Conservation (phyloP, 1,140 invertebrate genomes). For the Drosophila repletoides region DNA sequence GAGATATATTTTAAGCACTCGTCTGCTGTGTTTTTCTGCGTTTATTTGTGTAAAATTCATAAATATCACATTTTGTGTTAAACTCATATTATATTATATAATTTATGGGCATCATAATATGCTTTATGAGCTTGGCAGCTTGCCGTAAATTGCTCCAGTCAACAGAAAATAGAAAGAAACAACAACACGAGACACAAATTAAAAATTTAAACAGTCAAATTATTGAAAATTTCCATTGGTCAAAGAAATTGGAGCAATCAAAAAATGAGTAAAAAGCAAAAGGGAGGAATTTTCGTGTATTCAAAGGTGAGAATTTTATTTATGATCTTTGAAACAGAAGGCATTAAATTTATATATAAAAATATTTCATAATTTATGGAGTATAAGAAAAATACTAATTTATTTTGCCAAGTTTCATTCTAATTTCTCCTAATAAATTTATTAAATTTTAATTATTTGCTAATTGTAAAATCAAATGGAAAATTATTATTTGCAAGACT, state of each 20-base stretch:
- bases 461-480: no score
- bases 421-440: no score
- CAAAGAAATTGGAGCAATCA: slow-evolving; percentile 37
- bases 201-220: slow-evolving; percentile 61
- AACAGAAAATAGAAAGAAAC: slow-evolving; percentile 49
- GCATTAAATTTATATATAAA: no score
- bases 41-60: slow-evolving; percentile 38
- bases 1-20: slow-evolving; percentile 26
- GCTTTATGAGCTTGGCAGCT: slow-evolving; percentile 76
- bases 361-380: not conserved
- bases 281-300: slow-evolving; percentile 1
- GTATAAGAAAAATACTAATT: no score
- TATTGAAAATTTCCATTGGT: slow-evolving; percentile 65
- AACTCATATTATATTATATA: slow-evolving; percentile 64
- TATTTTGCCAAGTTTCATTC: no score
- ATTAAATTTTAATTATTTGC: no score
- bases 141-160: slow-evolving; percentile 79
- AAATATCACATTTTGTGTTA: slow-evolving; percentile 20
- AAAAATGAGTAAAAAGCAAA: slow-evolving; percentile 13
- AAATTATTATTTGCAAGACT: no score
- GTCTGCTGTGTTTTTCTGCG: not conserved
- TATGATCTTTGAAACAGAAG: no score
- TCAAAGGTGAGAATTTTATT: slow-evolving; percentile 16
- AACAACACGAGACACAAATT: slow-evolving; percentile 61
- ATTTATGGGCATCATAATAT: slow-evolving; percentile 76